Percentiles rank a stretch among this genome's conserved stretches.
Conservation (phyloP, 30 jellyfish, hydroid and myxozoan species). For the Haliclystus octoradiatus region DNA sequence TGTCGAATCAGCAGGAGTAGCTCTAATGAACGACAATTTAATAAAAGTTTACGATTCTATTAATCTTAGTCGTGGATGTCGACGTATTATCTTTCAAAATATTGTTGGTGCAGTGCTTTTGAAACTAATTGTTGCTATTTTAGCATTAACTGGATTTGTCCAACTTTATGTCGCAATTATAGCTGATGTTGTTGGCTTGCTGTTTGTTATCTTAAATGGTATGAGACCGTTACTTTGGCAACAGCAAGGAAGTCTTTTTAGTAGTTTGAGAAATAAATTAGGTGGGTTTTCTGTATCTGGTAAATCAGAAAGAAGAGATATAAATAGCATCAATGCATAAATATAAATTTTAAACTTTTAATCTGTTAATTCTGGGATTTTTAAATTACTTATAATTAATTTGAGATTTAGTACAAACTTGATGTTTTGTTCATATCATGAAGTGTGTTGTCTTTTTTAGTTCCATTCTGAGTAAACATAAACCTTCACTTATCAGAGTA, state of each 20-base stretch:
- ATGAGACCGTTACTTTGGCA: slow-evolving; percentile 64
- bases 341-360: no score
- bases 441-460: no score
- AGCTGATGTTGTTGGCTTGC: slow-evolving; percentile 74
- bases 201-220: slow-evolving; percentile 66
- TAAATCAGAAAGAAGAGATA: no score
- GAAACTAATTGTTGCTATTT: slow-evolving; percentile 42
- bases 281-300: no score
- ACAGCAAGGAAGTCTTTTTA: slow-evolving; percentile 3
- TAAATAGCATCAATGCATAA: no score
- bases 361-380: no score
- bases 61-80: slow-evolving; percentile 37
- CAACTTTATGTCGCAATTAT: slow-evolving; percentile 72
- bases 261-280: no score
- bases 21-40: slow-evolving; percentile 75
- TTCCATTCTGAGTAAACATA: no score
- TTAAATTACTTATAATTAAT: no score
- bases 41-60: slow-evolving; percentile 44
- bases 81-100: slow-evolving; percentile 55
- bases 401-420: no score
- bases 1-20: slow-evolving; percentile 78
- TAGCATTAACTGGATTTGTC: slow-evolving; percentile 39
- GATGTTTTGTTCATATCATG: no score
- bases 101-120: slow-evolving; percentile 36
- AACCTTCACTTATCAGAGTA: no score